These are phyloP conservation scores for Candoia aspera DNA, from an alignment of 2,113 vertebrate genomes.

Conservation along the genomic window DNA sequence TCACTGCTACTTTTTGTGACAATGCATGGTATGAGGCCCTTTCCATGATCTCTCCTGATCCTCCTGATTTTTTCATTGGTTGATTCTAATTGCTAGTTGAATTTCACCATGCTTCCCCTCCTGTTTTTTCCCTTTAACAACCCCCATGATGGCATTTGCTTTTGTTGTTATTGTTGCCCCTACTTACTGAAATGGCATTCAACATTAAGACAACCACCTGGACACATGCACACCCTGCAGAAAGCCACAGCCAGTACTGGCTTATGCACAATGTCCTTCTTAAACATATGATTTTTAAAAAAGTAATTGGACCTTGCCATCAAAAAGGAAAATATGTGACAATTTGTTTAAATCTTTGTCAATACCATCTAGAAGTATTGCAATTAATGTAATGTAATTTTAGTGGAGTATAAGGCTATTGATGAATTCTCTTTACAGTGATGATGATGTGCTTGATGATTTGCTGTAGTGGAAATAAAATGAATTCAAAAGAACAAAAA, in stretches of 20 bases:
- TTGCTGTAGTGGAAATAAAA: too few relatives aligned
- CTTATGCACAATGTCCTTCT: not conserved
- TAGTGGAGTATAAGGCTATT: not conserved
- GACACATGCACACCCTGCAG: not conserved
- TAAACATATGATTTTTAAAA: not conserved
- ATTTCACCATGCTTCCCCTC: not conserved
- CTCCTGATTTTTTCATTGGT: not conserved
- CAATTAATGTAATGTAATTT: not conserved
- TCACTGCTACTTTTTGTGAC: not conserved
- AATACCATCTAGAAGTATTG: not conserved
- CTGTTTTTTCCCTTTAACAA: not conserved
- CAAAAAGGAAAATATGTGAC: not conserved
- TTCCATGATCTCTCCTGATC: not conserved
- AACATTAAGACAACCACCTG: not conserved
- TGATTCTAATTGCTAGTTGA: not conserved
- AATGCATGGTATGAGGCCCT: not conserved
- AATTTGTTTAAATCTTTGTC: not conserved
- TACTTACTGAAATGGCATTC: not conserved
- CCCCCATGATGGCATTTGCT: not conserved
- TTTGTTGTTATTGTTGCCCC: not conserved
- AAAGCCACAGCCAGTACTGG: not conserved
- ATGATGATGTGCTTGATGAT: not conserved
- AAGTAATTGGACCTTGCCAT: not conserved
- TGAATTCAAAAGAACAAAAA: too few relatives aligned
- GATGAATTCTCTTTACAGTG: not conserved